Percentiles rank a stretch among this genome's conserved stretches.
phyloP scores from a whole-genome alignment of 1,140 invertebrate genomes.

The Dreissena polymorpha region DNA sequence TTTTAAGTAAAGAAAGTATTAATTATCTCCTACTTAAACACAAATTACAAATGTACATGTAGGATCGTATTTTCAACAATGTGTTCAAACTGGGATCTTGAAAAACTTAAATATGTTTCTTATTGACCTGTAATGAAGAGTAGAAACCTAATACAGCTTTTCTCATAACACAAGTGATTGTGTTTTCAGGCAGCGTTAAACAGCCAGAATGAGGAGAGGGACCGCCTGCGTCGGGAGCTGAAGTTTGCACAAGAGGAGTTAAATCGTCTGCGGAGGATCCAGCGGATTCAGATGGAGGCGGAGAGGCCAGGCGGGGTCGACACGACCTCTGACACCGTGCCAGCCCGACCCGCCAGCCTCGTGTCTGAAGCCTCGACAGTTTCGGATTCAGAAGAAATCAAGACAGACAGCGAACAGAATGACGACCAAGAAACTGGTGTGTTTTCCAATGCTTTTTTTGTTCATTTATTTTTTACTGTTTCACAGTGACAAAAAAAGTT shows the following conservation, averaged over 20 bases:
- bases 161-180: too few relatives aligned
- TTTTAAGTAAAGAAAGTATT: too few relatives aligned
- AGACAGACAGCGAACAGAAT: conserved; percentile 41
- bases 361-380: conserved; percentile 65
- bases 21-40: too few relatives aligned
- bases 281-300: conserved; percentile 60
- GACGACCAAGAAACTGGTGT: conserved; percentile 41
- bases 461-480: neutral
- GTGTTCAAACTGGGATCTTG: too few relatives aligned
- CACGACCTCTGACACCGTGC: conserved; percentile 14
- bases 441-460: neutral
- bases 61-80: too few relatives aligned
- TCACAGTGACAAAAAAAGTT: neutral
- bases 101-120: too few relatives aligned
- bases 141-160: too few relatives aligned
- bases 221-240: conserved; percentile 86
- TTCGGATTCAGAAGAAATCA: conserved; percentile 45
- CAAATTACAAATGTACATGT: too few relatives aligned
- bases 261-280: conserved; percentile 80
- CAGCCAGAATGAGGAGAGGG: conserved; percentile 88
- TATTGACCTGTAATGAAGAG: too few relatives aligned
- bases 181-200: conserved; percentile 85
- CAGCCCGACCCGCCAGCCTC: conserved; percentile 62
- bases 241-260: conserved; percentile 87
- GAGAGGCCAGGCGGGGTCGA: conserved; percentile 8